Base-by-base conservation (phyloP, 2,888 invertebrate species). In the Hemicrepidius hirtus region DNA sequence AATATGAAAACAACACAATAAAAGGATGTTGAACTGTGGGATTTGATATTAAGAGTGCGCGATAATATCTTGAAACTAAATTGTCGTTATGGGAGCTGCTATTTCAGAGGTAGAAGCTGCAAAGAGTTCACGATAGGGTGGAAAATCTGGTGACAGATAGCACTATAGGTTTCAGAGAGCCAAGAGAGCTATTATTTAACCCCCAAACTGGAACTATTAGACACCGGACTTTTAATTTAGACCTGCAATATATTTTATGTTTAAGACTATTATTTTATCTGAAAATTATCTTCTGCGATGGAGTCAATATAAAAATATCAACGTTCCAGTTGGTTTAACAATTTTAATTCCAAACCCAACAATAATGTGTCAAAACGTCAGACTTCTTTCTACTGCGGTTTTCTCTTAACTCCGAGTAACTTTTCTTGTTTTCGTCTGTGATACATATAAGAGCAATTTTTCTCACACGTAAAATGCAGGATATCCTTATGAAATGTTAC, bases 141-240 rank as follows among this genome's bases (percentile, higher is more conserved):
- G 57, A 59, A 66, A 68, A 68, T 68, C 57, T 60, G 68, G 68
- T 57, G 57, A 68, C 59, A 59, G 57, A 68, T 53, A 53, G 66
- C 53, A 28, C 24, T 65, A 41, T 35, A 66, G 55, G 55, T 66
- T 66, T 6, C 55, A 21, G 41, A 50, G 66, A 18, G 53, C 55
- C 55, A 66, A n/a, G 55, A 55, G 55, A 40, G 41, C 66, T 20
- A 66, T 66, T 66, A 66, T 66, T 66, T 55, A 66, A 32, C 66
- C 55, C 28, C 40, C 24, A 44, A 60, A 60, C 13, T 60, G 44
- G 35, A 66, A 66, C 66, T 66, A 12, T 37, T 66, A 66, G 28
- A 55, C 49, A 28, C 41, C 20, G 53, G 53, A 66, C 55, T 66
- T 66, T 66, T 66, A 66, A 66, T 66, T 66, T 66, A 55, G 49